Evolutionary conservation across 2,888 invertebrate genomes (phyloP).

Genomic region (Lacanobia wlatinum): DNA sequence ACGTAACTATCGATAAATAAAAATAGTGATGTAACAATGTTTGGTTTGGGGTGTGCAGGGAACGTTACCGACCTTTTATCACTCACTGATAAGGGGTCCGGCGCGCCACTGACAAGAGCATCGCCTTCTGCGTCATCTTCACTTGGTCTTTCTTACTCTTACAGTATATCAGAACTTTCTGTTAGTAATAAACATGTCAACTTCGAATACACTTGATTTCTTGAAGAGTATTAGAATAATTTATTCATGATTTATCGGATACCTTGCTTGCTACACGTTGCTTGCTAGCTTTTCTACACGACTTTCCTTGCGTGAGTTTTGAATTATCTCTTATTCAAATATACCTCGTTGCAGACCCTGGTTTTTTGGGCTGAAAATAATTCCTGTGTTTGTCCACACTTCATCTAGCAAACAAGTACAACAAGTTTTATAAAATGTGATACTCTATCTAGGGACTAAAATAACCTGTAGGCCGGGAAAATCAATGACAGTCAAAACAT

Average conservation of each 20-base stretch:
- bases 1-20: constrained; percentile 30
- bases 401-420: too few species aligned
- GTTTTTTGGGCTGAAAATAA: background rate
- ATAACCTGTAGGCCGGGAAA: too few species aligned
- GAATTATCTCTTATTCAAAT: background rate
- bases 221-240: constrained; percentile 20
- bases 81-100: constrained; percentile 48
- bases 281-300: background rate
- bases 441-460: background rate
- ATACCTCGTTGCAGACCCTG: background rate
- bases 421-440: too few species aligned
- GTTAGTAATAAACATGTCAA: constrained; percentile 19
- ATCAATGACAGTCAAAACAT: background rate
- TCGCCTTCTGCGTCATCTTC: constrained; percentile 31
- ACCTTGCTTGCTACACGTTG: too few species aligned
- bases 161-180: constrained; percentile 25
- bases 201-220: constrained; percentile 1
- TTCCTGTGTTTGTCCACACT: background rate
- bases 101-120: constrained; percentile 23
- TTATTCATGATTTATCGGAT: constrained; percentile 21
- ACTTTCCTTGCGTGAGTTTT: background rate
- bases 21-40: constrained; percentile 59
- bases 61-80: constrained; percentile 65
- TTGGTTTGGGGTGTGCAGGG: constrained; percentile 43
- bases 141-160: constrained; percentile 26